These are phyloP conservation scores for Heliconius hortense DNA, from an alignment of 2,888 invertebrate species.

Conservation along the genomic window DNA sequence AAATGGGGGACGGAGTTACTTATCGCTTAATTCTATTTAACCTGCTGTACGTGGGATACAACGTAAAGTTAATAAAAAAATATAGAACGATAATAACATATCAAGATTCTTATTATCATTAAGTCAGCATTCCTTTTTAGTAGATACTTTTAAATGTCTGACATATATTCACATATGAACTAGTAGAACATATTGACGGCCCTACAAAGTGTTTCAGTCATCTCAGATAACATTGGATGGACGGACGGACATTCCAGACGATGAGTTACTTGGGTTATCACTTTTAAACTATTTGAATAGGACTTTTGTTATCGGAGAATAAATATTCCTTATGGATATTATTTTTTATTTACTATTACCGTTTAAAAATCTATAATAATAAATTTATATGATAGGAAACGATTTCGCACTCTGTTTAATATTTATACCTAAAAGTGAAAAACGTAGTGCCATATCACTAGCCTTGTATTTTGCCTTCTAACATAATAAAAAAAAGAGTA, in stretches of 20 bases:
- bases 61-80: not conserved
- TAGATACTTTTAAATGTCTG: not conserved
- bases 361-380: not conserved
- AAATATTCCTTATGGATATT: constrained; percentile 19
- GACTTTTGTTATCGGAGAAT: constrained; percentile 23
- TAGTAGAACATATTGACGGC: not conserved
- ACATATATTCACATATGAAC: not conserved
- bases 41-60: too few species aligned
- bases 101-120: not conserved
- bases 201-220: not conserved
- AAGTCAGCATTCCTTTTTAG: too few species aligned
- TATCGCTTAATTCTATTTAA: too few species aligned
- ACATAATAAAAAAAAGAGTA: too few species aligned
- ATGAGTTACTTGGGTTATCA: constrained; percentile 31
- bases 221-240: constrained; percentile 24
- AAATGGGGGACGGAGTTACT: not conserved
- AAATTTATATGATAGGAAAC: not conserved
- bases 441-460: too few species aligned
- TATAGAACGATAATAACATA: not conserved
- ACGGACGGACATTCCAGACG: constrained; percentile 32
- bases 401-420: too few species aligned
- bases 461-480: too few species aligned
- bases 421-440: too few species aligned
- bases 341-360: not conserved
- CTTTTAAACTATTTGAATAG: constrained; percentile 19